Evolutionary conservation across 2,888 invertebrate species (phyloP), one percentile per base, ranked within the genome.

Genomic region (Scaptomyza flava): DNA sequence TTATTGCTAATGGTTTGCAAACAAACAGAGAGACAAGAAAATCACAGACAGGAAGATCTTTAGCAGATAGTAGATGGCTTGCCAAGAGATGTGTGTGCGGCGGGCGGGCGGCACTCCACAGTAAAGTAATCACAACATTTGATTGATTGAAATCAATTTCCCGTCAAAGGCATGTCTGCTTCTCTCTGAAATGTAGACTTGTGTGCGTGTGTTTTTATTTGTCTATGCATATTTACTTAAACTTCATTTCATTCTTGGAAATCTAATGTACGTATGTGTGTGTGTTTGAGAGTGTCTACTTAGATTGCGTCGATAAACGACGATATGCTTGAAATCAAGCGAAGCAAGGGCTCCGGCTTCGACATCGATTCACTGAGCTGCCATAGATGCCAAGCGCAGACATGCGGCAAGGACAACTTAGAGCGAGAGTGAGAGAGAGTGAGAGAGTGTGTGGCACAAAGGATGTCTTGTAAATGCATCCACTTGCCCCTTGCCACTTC

Each of bases 101-200:
- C 6, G 69, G n/a, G 48, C 6, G 69, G 17, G 17, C 17, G 17
- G 75, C 77, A 81, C 79, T 75, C 61, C 71, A 41, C 41, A 84
- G 81, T 77, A 87, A 85, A 79, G 84, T 87, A 90, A 88, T 90
- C 90, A 87, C 83, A 82, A 84, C 75, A 80, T 81, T 89, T 91
- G 91, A 91, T 91, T 91, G 91, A 91, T 91, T 90, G 90, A 84
- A 91, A 91, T 90, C 89, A 89, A 90, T 89, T 90, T 87, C 87
- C 87, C 89, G 81, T 89, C 90, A 89, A 81, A 89, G 84, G 77
- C 89, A 89, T 68, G 61, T 47, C 61, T 48, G 33, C 33, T 11
- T 9, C 62, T 52, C 33, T 8, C 5, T 48, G n/a, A 50, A 34
- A 50, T 23, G 20, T 9, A 47, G 30, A 17, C 17, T 17, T 17